Conservation (phyloP, 1,140 invertebrate species). For the Colletes latitarsis region DNA sequence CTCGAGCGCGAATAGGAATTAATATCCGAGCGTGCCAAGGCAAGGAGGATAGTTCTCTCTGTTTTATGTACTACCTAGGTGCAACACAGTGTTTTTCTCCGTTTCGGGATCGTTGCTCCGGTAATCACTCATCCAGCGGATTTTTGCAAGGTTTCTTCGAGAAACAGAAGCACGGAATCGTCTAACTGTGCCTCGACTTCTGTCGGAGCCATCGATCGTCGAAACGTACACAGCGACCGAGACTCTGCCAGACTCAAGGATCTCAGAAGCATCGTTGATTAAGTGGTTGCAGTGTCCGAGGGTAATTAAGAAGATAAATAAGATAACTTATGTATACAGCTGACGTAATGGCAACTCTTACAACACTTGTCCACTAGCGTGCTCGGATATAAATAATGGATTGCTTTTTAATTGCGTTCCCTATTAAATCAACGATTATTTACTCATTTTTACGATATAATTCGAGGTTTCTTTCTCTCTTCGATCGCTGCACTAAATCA, state of each 20-base stretch:
- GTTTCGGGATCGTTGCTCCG: slow-evolving; percentile 1
- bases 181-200: slow-evolving; percentile 26
- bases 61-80: slow-evolving; percentile 33
- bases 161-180: slow-evolving; percentile 15
- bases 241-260: not conserved
- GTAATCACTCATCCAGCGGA: slow-evolving; percentile 19
- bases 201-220: not conserved
- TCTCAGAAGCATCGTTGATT: not conserved
- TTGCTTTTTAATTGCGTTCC: too few relatives aligned
- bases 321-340: too few relatives aligned
- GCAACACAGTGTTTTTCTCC: slow-evolving; percentile 21
- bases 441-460: too few relatives aligned
- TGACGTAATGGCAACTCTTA: too few relatives aligned
- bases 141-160: not conserved
- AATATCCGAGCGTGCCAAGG: slow-evolving; percentile 23
- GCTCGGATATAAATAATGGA: too few relatives aligned
- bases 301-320: too few relatives aligned
- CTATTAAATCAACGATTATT: too few relatives aligned
- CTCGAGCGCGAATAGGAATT: slow-evolving; percentile 39
- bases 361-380: too few relatives aligned
- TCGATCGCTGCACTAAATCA: too few relatives aligned
- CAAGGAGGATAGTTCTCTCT: slow-evolving; percentile 14
- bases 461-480: too few relatives aligned
- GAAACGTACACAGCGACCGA: not conserved
- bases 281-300: too few relatives aligned